Base-by-base conservation (phyloP, 1,140 invertebrate genomes). In the Samia ricini region DNA sequence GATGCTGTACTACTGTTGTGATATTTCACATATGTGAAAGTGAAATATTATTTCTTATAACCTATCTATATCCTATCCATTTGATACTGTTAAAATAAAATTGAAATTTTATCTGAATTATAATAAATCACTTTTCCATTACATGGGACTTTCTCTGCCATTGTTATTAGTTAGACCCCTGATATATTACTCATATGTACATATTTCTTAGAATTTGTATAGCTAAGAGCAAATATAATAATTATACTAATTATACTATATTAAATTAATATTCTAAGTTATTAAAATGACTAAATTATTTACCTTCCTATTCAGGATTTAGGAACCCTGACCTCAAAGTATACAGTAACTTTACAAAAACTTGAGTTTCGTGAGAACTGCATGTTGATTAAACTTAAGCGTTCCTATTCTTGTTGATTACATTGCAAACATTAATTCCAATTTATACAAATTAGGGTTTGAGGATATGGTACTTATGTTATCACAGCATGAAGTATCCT, bases 391-490 rank as follows among this genome's bases (percentile, higher is more conserved):
- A 52, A 19, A 61, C 19, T 71, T 36, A 71, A 69, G 68, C 61
- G 61, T 22, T 71, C 64, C 22, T 58, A 57, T 54, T 72, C 69
- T 29, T 64, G 57, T 36, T 73, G 66, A 61, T 26, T 24, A 36
- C n/a, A 59, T 21, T 77, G 18, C 18, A 26, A 59, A 42, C 77
- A 74, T 69, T 50, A 49, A 56, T 69, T 68, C 66, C 66, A 56
- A 74, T 56, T 58, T 76, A 57, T 64, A 62, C 58, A 74, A 70
- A 77, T 73, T 69, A 89, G 87, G 84, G 74, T 71, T 69, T 63
- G 76, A 87, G 79, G 67, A 68, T 68, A 58, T 89, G 87, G 85
- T 82, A 85, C 67, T 68, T 79, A 64, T 89, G 87, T 66, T 88
- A 87, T 73, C 87, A 89, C 64, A 81, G 72, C 63, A 73, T 67